Evolutionary conservation across 2,888 invertebrate species (phyloP).

Genomic region (Spatulosminthurus flaviceps): DNA sequence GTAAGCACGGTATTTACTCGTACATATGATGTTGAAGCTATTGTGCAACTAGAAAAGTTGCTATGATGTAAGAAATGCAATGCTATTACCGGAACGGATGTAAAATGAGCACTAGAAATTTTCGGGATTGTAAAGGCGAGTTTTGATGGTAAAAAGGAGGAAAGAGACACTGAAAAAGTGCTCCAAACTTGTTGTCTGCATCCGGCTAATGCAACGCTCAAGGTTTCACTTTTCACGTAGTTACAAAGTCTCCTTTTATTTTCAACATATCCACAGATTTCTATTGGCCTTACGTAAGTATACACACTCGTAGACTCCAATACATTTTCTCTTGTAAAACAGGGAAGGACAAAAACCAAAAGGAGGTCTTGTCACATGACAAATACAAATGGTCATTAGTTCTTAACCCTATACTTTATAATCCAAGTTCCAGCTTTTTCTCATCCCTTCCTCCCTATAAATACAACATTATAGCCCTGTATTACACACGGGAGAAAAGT

Average conservation of each 20-base stretch:
- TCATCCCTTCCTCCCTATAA: background rate
- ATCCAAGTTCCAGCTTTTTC: constrained; percentile 20
- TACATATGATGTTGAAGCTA: too few relatives aligned
- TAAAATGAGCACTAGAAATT: background rate
- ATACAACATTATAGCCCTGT: too few relatives aligned
- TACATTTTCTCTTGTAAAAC: background rate
- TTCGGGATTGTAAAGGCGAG: background rate
- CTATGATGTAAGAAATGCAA: background rate
- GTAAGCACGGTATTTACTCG: too few relatives aligned
- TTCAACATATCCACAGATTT: background rate
- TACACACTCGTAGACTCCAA: background rate
- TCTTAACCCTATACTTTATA: constrained; percentile 34
- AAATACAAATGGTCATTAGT: constrained; percentile 41
- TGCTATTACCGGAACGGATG: background rate
- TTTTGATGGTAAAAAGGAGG: background rate
- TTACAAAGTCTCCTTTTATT: background rate
- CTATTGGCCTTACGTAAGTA: background rate
- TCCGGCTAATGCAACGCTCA: background rate
- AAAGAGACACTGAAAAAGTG: constrained; percentile 18
- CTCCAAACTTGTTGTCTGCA: background rate
- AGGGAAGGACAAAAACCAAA: constrained; percentile 25
- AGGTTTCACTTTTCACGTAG: background rate
- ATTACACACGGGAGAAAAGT: background rate
- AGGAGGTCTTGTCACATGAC: constrained; percentile 41
- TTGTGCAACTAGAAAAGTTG: too few relatives aligned